Evolutionary conservation across 2,797 vertebrate genomes (phyloP), one percentile per base, ranked within the genome.

Genomic region (Darevskia mixta): DNA sequence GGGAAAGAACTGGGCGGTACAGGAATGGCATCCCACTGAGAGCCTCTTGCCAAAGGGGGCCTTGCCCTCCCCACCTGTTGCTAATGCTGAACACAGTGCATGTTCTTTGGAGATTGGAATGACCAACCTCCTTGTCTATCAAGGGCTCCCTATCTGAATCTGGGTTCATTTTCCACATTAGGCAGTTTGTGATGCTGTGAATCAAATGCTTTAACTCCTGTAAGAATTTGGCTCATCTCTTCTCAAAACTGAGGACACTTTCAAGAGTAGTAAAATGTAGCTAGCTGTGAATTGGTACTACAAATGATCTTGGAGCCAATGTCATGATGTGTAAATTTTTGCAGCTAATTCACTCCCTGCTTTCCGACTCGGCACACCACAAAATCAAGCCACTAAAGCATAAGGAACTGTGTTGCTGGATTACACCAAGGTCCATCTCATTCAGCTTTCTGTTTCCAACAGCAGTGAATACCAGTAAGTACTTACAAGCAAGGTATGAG

Each of bases 311-410:
- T 66, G 29, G 38, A 67, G 29, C 38, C 84, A 86, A 32, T 86
- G 77, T 61, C 61, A 32, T 32, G 61, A 75, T 86, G 49, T 86
- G 75, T 78, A 82, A 82, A 69, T 45, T 82, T 82, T 45, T 66
- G 38, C 38, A 32, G 11, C 41, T 66, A 6, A 45, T 29, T 67
- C 29, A 23, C 41, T 25, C 41, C 35, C 45, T 35, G 1, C 41
- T 78, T 86, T 78, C 41, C 49, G 41, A 8, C 43, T 15, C 6
- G 49, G 32, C 20, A 38, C 45, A 66, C 66, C 10, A n/a, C 35
- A 41, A 66, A 32, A 49, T 1, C 18, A 45, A 61, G 18, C 18
- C 18, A 15, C 11, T 27, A 38, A 38, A 45, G 15, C 29, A 49
- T 49, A 32, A 32, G 49, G 27, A 78, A 25, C 9, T 35, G 29